Evolutionary conservation across 2,113 vertebrate species (phyloP), one percentile per base, ranked within the genome.

Genomic region (Trematocara variabile): DNA sequence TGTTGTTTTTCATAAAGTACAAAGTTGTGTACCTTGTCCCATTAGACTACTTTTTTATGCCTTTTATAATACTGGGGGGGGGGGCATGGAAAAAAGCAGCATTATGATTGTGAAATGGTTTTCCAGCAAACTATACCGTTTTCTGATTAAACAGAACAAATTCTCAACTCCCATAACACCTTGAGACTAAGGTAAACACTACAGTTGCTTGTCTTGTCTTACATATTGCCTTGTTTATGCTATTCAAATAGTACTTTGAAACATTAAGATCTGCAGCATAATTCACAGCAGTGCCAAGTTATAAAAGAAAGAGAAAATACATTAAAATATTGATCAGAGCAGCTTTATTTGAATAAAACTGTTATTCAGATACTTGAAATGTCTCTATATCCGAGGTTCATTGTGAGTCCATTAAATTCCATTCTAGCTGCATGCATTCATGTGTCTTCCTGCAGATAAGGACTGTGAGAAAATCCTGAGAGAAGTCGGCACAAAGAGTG

Each of bases 371-470:
- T 5, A 33, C 77, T 63, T 28, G 12, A 68, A 80, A 53, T 56
- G 7, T 18, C 10, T 25, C 44, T 33, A 7, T 6, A 18, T 81
- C 25, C 5, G 6, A 33, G 77, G 87, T 89, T 93, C 83, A 87
- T 75, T 83, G 22, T 3, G 20, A 90, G 80, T 86, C 82, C 87
- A 70, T 78, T 75, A 44, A 87, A 87, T 89, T 89, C 87, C 83
- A 16, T 70, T 83, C 75, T 20, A 41, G 68, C 82, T 82, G 78
- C 89, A 20, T 79, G 87, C 11, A 39, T 87, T 89, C 90, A 55
- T 85, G 86, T 89, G 86, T 87, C 89, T 86, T 77, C 28, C 89
- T 63, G 83, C 75, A 79, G 93, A 93, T 90, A 92, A 91, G 88
- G 63, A 10, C 83, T 55, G 89, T 82, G 86, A 81, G 89, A 88